These are phyloP conservation scores for Myotis yumanensis DNA, from an alignment of 2,113 vertebrate genomes.

Conservation along the genomic window DNA sequence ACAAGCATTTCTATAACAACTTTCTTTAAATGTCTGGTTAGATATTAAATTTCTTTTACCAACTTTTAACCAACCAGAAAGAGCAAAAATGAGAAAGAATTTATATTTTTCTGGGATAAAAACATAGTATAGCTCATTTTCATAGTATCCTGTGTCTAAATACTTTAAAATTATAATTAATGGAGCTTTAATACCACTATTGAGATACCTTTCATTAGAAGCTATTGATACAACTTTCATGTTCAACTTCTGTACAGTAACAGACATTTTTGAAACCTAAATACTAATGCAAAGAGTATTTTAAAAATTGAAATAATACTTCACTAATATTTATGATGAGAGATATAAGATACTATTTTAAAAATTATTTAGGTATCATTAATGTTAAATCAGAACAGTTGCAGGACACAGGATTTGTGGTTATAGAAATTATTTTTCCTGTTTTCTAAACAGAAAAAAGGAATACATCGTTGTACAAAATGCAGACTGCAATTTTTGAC, in stretches of 20 bases:
- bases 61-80: neutral
- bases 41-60: slow-evolving; percentile 39
- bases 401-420: neutral
- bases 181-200: neutral
- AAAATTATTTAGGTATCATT: neutral
- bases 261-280: slow-evolving; percentile 29
- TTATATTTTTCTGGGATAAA: slow-evolving; percentile 24
- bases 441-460: slow-evolving; percentile 90
- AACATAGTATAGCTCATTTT: neutral
- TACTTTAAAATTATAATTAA: slow-evolving; percentile 19
- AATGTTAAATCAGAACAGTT: slow-evolving; percentile 32
- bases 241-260: neutral
- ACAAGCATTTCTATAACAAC: neutral
- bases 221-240: neutral
- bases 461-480: slow-evolving; percentile 95
- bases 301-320: slow-evolving; percentile 30
- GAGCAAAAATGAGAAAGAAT: slow-evolving; percentile 47
- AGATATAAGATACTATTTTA: slow-evolving; percentile 8
- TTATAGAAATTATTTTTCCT: neutral
- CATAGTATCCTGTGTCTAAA: neutral
- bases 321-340: neutral
- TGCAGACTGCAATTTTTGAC: slow-evolving; percentile 97
- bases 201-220: slow-evolving; percentile 40
- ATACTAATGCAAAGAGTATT: neutral
- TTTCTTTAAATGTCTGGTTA: neutral